Evolutionary conservation across 1,140 invertebrate species (phyloP).

Genomic region (Magallana angulata): DNA sequence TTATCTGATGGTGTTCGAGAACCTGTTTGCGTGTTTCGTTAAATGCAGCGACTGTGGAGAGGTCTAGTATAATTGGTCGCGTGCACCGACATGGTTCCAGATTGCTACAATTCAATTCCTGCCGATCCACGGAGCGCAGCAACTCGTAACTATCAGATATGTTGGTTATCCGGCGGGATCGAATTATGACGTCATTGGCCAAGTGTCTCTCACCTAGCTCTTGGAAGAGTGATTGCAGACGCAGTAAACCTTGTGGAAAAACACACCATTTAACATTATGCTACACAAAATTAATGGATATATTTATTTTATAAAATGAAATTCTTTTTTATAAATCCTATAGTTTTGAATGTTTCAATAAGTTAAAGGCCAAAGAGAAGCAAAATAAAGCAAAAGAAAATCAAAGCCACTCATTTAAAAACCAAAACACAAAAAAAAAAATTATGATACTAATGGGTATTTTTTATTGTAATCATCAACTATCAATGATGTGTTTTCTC

Average conservation of each 20-base stretch:
- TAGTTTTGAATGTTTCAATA: too few species aligned
- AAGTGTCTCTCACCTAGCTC: not conserved
- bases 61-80: conserved; percentile 68
- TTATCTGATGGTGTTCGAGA: not conserved
- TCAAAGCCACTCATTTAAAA: too few species aligned
- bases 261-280: not conserved
- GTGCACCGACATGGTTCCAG: not conserved
- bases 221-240: conserved; percentile 48
- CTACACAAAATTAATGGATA: too few species aligned
- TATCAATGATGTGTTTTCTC: too few species aligned
- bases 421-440: too few species aligned
- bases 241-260: conserved; percentile 38
- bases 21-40: conserved; percentile 70
- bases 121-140: conserved; percentile 40
- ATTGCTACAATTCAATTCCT: not conserved
- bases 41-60: conserved; percentile 65
- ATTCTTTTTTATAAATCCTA: too few species aligned
- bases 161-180: conserved; percentile 43
- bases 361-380: too few species aligned
- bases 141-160: conserved; percentile 52
- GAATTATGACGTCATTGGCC: conserved; percentile 3
- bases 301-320: too few species aligned
- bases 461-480: too few species aligned
- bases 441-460: too few species aligned
- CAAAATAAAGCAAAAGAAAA: too few species aligned